phyloP scores from a whole-genome alignment of 2,113 vertebrate species.

The Amphilophus citrinellus region DNA sequence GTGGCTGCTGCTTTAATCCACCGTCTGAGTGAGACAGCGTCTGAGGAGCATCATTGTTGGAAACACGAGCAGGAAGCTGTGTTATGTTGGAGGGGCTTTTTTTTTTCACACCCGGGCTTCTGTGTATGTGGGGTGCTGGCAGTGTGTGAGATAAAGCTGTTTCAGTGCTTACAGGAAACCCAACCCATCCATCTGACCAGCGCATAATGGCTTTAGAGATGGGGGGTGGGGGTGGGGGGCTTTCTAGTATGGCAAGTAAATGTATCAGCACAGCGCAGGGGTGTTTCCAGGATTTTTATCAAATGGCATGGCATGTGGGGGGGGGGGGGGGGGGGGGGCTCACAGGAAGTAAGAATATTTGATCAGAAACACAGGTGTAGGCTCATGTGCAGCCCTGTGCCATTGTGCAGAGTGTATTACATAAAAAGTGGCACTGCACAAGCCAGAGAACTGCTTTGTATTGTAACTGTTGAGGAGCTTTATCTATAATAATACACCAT shows the following conservation, averaged over 20 bases:
- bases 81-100: conserved; percentile 2
- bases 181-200: conserved; percentile 52
- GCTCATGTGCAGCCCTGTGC: background rate
- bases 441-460: no score
- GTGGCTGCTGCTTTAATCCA: conserved; percentile 25
- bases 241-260: background rate
- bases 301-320: no score
- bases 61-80: conserved; percentile 15
- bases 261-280: no score
- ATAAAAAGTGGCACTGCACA: background rate
- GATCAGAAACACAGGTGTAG: background rate
- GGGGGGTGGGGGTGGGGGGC: background rate
- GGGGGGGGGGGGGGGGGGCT: no score
- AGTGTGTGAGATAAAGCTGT: conserved; percentile 47
- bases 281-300: no score
- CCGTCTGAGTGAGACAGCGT: conserved; percentile 10
- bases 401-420: background rate
- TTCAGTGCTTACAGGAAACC: conserved; percentile 64
- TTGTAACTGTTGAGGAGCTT: no score
- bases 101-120: conserved; percentile 11
- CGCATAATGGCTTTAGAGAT: conserved; percentile 39
- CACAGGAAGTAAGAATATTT: background rate
- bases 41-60: conserved; percentile 20
- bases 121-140: conserved; percentile 10
- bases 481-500: no score